phyloP scores from a whole-genome alignment of 2,113 vertebrate species.

The Melanerpes formicivorus region DNA sequence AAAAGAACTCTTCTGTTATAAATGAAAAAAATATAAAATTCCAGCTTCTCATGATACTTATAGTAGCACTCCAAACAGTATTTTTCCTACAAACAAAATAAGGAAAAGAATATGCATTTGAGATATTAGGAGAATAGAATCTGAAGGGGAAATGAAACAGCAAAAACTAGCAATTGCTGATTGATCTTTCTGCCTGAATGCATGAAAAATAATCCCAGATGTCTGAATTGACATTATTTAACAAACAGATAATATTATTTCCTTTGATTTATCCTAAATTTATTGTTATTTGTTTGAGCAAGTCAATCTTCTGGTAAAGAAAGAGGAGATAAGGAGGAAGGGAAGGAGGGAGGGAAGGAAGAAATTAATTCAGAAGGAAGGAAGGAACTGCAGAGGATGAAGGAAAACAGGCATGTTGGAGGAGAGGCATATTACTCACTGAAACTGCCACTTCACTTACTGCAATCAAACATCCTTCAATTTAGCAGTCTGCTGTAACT shows the following conservation, averaged over 20 bases:
- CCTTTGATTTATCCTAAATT: slow-evolving; percentile 32
- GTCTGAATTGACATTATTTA: slow-evolving; percentile 20
- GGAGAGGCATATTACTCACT: neutral
- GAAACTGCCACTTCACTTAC: neutral
- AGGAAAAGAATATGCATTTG: neutral
- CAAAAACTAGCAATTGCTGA: slow-evolving; percentile 9
- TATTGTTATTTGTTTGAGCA: neutral
- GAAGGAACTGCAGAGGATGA: neutral
- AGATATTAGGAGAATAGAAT: neutral
- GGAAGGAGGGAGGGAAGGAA: too few species aligned
- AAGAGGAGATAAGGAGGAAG: neutral
- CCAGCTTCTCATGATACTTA: neutral
- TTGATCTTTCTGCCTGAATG: slow-evolving; percentile 21
- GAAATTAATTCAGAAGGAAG: neutral
- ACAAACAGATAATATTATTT: slow-evolving; percentile 18
- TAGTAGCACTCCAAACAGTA: neutral
- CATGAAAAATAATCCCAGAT: slow-evolving; percentile 29
- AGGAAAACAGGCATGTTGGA: neutral
- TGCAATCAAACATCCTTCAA: neutral
- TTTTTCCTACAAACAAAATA: neutral
- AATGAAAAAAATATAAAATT: neutral
- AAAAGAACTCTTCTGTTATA: neutral
- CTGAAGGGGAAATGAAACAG: neutral
- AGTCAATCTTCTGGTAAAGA: neutral
- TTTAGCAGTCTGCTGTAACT: neutral